Conservation (phyloP, 2,888 invertebrate genomes). For the Lepidochrysops patricia region DNA sequence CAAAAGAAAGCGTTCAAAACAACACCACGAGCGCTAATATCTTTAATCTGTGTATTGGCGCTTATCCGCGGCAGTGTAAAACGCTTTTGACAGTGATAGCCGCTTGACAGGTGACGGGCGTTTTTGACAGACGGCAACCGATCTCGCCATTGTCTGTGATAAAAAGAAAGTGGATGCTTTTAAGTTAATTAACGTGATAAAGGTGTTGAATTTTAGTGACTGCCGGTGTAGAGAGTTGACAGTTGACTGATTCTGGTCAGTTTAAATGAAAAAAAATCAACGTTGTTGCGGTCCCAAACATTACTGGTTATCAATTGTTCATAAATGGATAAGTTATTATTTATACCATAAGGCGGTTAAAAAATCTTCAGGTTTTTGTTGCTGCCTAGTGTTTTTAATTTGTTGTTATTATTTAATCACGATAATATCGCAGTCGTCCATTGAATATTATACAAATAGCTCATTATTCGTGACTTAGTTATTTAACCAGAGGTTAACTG, state of each 20-base stretch:
- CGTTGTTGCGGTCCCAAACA: too few relatives aligned
- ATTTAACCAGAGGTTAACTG: neutral
- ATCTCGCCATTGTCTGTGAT: neutral
- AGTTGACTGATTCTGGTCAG: neutral
- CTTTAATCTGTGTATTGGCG: neutral
- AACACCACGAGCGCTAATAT: neutral
- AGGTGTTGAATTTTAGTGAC: neutral
- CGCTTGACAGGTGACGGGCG: neutral
- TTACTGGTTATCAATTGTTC: too few relatives aligned
- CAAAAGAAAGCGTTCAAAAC: neutral
- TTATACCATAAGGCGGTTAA: too few relatives aligned
- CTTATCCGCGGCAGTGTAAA: neutral
- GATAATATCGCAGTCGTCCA: too few relatives aligned
- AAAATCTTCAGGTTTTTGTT: too few relatives aligned
- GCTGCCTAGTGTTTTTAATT: too few relatives aligned
- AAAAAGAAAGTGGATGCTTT: constrained; percentile 2
- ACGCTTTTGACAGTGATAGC: neutral
- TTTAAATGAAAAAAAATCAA: neutral
- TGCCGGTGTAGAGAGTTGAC: neutral
- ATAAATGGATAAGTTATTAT: too few relatives aligned
- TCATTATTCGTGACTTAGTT: neutral
- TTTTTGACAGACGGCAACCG: neutral
- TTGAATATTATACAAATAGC: neutral
- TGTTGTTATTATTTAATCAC: too few relatives aligned
- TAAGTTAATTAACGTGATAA: neutral